Evolutionary conservation across 2,888 invertebrate genomes (phyloP).

Genomic region (Scelioninae gen. 1): DNA sequence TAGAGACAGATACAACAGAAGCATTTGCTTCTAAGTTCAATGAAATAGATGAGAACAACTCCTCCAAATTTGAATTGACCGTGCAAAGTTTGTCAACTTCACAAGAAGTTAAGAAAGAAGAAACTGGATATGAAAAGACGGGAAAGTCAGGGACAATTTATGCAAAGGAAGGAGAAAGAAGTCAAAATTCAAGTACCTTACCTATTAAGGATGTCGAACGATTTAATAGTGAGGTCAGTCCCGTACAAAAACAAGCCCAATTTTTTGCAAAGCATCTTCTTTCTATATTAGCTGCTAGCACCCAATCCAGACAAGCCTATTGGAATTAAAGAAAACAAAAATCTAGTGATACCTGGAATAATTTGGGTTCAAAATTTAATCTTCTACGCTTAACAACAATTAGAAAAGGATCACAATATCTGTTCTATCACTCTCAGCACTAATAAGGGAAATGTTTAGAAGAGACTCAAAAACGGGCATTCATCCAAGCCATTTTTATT

Average conservation of each 20-base stretch:
- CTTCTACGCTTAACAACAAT: slow-evolving; percentile 67
- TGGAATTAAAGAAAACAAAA: slow-evolving; percentile 60
- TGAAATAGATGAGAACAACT: slow-evolving; percentile 2
- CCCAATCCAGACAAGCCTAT: slow-evolving; percentile 60
- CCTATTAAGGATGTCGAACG: slow-evolving; percentile 69
- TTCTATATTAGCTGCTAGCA: slow-evolving; percentile 68
- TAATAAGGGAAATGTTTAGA: slow-evolving; percentile 68
- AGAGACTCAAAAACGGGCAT: slow-evolving; percentile 44
- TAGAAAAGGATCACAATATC: slow-evolving; percentile 60
- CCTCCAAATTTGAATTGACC: slow-evolving; percentile 62
- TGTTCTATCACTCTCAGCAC: slow-evolving; percentile 69
- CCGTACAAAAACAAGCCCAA: slow-evolving; percentile 61
- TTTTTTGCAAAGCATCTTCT: slow-evolving; percentile 67
- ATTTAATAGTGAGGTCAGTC: slow-evolving; percentile 74
- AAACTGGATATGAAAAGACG: slow-evolving; percentile 47
- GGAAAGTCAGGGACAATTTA: slow-evolving; percentile 36
- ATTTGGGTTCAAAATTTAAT: slow-evolving; percentile 61
- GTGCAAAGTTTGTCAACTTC: slow-evolving; percentile 71
- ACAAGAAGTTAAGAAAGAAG: slow-evolving; percentile 46
- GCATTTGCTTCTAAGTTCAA: too few species aligned
- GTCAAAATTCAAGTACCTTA: slow-evolving; percentile 47
- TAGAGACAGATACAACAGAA: background rate
- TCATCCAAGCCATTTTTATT: slow-evolving; percentile 64
- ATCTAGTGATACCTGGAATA: slow-evolving; percentile 52
- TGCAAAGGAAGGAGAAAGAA: slow-evolving; percentile 42